Evolutionary conservation across 2,113 vertebrate species (phyloP), one percentile per base, ranked within the genome.

Genomic region (Catharus minimus): DNA sequence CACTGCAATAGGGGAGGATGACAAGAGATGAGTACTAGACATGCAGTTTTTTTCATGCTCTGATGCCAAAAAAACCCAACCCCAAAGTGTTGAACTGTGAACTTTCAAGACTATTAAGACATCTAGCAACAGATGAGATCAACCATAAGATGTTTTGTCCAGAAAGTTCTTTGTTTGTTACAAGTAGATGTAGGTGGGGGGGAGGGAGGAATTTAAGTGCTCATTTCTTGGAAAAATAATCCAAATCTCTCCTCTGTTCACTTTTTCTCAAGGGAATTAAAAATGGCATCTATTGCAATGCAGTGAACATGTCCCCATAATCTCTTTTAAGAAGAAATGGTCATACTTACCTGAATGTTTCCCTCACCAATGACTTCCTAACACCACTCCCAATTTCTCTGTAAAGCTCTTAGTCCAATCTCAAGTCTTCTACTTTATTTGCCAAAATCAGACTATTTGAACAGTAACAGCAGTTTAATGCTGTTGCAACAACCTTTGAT

Each of bases 11-110:
- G 88, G 91, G 87, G 86, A 91, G 56, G 92, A 95, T 94, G 93
- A 95, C 64, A 93, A 95, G 92, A 94, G 93, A 95, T 94, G 95
- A 88, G 14, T 92, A 86, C 79, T 67, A 94, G 72, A 91, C 95
- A 96, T 96, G 95, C 94, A 96, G 46, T 49, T 88, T 93, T 86
- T 86, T 69, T 84, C 94, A 95, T 94, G 93, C 92, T 95, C 82
- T 93, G 93, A 95, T 95, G 83, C 49, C 43, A 80, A 89, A 87
- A 77, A 92, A 88, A 68, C 18, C 9, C 61, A 49, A 4, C 10
- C 55, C 33, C 47, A 2, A 80, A 86, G 91, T 77, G 77, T 24
- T 72, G 80, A 83, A 61, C 49, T 92, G 23, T 36, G 92, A 95
- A 96, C 94, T 96, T 92, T 95, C 88, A 92, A 96, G 85, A 95